Conservation (phyloP, 1,140 invertebrate genomes). For the Sycophila sp. region DNA sequence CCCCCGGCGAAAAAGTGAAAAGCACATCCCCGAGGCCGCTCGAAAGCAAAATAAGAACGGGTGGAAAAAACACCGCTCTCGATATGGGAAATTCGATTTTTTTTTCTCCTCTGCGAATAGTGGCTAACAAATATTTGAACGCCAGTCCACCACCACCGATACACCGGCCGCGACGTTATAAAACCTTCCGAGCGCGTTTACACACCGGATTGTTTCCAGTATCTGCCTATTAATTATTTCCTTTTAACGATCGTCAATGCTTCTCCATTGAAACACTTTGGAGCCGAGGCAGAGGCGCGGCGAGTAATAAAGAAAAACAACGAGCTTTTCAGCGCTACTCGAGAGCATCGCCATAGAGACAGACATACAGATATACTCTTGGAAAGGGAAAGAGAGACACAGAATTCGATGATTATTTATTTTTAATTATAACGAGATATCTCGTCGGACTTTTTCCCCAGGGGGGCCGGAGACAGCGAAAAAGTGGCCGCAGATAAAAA, state of each 20-base stretch:
- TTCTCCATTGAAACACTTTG: too few species aligned
- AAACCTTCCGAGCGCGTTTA: too few species aligned
- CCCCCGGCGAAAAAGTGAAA: too few species aligned
- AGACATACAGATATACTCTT: background rate
- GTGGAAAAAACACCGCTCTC: too few species aligned
- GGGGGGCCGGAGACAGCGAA: background rate
- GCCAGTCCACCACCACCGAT: too few species aligned
- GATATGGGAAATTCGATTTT: too few species aligned
- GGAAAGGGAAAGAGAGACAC: background rate
- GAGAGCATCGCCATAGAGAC: background rate
- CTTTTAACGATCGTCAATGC: background rate
- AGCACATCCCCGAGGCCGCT: too few species aligned
- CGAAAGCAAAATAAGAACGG: too few species aligned
- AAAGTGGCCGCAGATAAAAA: background rate
- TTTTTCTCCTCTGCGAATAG: too few species aligned
- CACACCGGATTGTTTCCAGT: too few species aligned
- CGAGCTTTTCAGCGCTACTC: background rate
- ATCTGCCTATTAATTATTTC: background rate
- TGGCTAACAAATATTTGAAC: background rate
- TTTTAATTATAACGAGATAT: conserved; percentile 47
- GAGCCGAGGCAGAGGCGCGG: too few species aligned
- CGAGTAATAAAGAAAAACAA: background rate
- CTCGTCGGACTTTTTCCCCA: background rate
- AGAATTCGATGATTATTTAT: conserved; percentile 53
- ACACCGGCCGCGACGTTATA: too few species aligned